Evolutionary conservation across 1,140 invertebrate species (phyloP), one percentile per base, ranked within the genome.

Genomic region (Frieseomelitta varia): DNA sequence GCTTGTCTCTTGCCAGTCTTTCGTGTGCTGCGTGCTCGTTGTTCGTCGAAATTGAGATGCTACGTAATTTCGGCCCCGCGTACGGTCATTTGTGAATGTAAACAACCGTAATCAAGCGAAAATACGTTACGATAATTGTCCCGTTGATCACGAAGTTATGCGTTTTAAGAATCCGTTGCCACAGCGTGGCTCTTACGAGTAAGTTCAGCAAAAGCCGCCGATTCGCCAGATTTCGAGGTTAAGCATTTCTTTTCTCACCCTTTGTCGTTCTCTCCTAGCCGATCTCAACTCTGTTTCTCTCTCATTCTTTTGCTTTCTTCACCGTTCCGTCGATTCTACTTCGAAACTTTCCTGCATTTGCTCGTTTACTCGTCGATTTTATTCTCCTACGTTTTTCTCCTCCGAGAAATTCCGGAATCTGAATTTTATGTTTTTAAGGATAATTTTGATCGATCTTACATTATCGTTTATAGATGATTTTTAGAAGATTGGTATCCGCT

Each of bases 161-260:
- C 91, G 92, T 84, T 88, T 93, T 73, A 93, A 90, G 86, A 94
- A 93, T 86, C 92, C 90, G 34, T 87, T 94, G 55, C 87, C 91
- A 30, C 93, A 93, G 76, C 93, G 92, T 75, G 93, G 94, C 53
- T 90, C 90, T 15, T 94, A 94, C 88, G 92, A 94, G 94, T 94
- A 93, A 94, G 94, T 93, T 69, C 67, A 74, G 51, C 55, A 67
- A 61, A 61, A 71, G 51, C 65, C 83, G 73, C 65, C 83, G 73
- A 87, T 82, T 55, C 47, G 4, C 63, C 80, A 71, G 75, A 75
- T 87, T 91, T 89, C 81, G 86, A 90, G 90, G 88, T 90, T 91
- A 90, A 84, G 61, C 71, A 61, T 67, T 47, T n/a, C 65, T 77
- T 67, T 85, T 85, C 69, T n/a, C 39, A 39, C 79, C 55, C 84